A percentile compares a stretch with the other conserved stretches of the same genome.
phyloP scores from a whole-genome alignment of 1,140 invertebrate genomes.

The Drosophila arawakana region DNA sequence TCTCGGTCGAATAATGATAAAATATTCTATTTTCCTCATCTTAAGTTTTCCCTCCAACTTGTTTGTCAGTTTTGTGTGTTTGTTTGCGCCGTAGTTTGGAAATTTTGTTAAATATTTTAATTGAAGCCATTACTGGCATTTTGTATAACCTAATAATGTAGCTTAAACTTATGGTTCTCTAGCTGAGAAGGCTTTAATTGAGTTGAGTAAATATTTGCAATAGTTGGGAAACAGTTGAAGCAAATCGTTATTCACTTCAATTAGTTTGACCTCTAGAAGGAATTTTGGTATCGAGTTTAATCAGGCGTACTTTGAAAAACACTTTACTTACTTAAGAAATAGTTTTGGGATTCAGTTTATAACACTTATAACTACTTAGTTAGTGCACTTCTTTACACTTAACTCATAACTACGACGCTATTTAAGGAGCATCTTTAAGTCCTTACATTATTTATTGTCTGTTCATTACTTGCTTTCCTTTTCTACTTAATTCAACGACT shows the following conservation, averaged over 20 bases:
- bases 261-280: not conserved
- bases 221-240: not conserved
- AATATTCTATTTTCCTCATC: conserved; percentile 19
- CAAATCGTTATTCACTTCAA: not conserved
- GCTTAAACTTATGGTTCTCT: not conserved
- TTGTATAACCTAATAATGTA: conserved; percentile 18
- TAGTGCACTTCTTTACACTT: too few species aligned
- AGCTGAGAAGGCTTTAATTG: not conserved
- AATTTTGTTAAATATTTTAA: conserved; percentile 41
- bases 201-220: not conserved
- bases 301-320: too few species aligned
- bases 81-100: conserved; percentile 24
- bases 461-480: not conserved
- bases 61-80: conserved; percentile 5
- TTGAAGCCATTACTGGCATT: conserved; percentile 28
- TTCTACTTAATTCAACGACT: conserved; percentile 16
- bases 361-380: too few species aligned
- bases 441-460: too few species aligned
- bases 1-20: conserved; percentile 38
- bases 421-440: too few species aligned
- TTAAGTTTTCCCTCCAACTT: not conserved
- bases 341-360: too few species aligned
- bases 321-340: too few species aligned
- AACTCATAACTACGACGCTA: too few species aligned
- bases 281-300: too few species aligned